Evolutionary conservation across 2,797 vertebrate genomes (phyloP).

Genomic region (Octomys mimax): DNA sequence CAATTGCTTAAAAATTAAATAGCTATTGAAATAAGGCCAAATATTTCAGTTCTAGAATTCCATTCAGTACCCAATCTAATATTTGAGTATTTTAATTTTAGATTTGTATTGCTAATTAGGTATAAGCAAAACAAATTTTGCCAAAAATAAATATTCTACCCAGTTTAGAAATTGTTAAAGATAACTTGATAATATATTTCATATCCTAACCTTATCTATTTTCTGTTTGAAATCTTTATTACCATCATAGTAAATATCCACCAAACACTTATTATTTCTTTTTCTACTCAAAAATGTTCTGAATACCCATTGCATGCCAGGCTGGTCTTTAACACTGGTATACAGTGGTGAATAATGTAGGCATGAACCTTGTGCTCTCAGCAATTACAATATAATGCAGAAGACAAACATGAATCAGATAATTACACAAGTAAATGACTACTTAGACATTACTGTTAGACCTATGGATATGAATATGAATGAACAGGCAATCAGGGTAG

Average conservation of each 20-base stretch:
- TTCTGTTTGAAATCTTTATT: conserved; percentile 45
- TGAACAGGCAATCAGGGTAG: not conserved
- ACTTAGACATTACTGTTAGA: not conserved
- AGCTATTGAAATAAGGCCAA: not conserved
- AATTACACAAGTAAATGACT: not conserved
- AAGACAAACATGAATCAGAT: not conserved
- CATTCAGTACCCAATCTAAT: not conserved
- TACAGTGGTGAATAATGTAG: not conserved
- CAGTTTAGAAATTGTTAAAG: conserved; percentile 7
- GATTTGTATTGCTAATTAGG: not conserved
- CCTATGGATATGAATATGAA: not conserved
- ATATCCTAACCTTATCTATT: not conserved
- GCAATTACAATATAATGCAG: not conserved
- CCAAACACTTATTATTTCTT: not conserved
- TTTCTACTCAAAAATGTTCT: conserved; percentile 6
- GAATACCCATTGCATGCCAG: not conserved
- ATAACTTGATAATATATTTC: not conserved
- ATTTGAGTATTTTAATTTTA: conserved; percentile 51
- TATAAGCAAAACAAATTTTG: conserved; percentile 25
- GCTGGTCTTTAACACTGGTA: not conserved
- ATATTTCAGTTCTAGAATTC: conserved; percentile 43
- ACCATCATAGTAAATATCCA: not conserved
- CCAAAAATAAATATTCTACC: conserved; percentile 18
- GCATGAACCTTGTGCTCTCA: not conserved
- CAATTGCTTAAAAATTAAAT: not conserved